Conservation (phyloP, 2,888 invertebrate species). For the Sphaerophoria taeniata region DNA sequence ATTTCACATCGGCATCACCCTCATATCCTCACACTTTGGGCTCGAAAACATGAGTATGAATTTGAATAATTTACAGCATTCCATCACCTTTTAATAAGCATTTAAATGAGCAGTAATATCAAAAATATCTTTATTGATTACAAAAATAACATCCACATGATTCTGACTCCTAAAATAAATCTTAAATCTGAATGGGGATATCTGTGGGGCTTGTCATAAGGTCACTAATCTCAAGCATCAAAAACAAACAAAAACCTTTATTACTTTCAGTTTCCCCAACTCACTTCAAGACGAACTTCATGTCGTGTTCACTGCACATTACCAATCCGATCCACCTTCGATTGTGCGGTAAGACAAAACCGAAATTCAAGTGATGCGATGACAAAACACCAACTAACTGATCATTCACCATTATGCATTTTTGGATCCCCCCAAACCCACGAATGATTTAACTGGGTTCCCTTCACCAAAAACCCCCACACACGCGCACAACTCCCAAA, state of each 20-base stretch:
- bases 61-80: neutral
- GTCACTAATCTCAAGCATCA: constrained; percentile 51
- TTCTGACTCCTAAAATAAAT: constrained; percentile 51
- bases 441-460: constrained; percentile 19
- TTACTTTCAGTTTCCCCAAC: constrained; percentile 67
- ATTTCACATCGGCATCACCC: too few species aligned
- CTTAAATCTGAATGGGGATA: neutral
- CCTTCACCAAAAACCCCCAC: constrained; percentile 32
- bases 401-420: constrained; percentile 33
- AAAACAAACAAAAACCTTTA: constrained; percentile 33
- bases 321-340: constrained; percentile 42
- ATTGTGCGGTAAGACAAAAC: constrained; percentile 1
- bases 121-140: constrained; percentile 3
- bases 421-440: neutral
- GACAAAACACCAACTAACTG: constrained; percentile 50
- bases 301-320: constrained; percentile 36
- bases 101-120: neutral
- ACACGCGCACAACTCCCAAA: neutral
- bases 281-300: constrained; percentile 21
- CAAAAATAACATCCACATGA: neutral
- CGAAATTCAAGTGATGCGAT: constrained; percentile 15
- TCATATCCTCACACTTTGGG: too few species aligned
- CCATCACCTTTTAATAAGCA: neutral
- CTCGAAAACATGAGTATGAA: neutral
- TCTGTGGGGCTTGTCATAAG: constrained; percentile 31